A percentile compares a stretch with the other conserved stretches of the same genome.
Conservation (phyloP, 2,797 vertebrate genomes). For the Pseudotriccus pelzelni region DNA sequence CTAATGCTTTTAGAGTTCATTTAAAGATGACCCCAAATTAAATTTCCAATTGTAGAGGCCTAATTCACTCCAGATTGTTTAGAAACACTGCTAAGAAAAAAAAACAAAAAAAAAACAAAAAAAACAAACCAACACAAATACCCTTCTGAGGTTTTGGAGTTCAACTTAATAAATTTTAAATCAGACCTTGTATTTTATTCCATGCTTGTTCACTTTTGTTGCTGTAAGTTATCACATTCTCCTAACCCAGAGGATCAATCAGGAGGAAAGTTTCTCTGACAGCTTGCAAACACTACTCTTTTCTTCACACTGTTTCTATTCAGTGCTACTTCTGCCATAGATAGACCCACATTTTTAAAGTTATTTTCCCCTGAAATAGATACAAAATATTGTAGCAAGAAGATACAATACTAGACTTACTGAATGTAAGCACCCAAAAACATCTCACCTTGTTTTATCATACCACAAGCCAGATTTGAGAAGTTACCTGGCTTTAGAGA, state of each 20-base stretch:
- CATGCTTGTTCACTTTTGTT: constrained; percentile 59
- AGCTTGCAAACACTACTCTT: constrained; percentile 44
- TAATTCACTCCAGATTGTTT: constrained; percentile 70
- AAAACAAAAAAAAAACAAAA: neutral
- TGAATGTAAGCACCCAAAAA: neutral
- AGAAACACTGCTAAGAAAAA: constrained; percentile 58
- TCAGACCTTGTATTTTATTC: constrained; percentile 26
- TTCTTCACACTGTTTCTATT: constrained; percentile 50
- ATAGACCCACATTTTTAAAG: neutral
- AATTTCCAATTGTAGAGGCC: constrained; percentile 56
- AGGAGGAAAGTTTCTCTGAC: neutral
- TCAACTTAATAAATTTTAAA: constrained; percentile 70
- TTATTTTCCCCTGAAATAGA: neutral
- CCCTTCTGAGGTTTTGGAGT: constrained; percentile 43
- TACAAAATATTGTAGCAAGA: neutral
- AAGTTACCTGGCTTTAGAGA: neutral
- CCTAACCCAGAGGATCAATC: constrained; percentile 78
- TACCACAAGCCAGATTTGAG: neutral
- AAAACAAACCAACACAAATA: constrained; percentile 23
- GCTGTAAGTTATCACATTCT: constrained; percentile 81
- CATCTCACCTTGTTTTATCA: neutral
- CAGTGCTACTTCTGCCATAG: neutral
- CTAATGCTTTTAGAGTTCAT: constrained; percentile 67
- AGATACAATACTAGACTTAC: neutral
- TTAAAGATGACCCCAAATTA: constrained; percentile 74